Conservation (phyloP, 2,797 vertebrate genomes). For the Delichon dasypus region DNA sequence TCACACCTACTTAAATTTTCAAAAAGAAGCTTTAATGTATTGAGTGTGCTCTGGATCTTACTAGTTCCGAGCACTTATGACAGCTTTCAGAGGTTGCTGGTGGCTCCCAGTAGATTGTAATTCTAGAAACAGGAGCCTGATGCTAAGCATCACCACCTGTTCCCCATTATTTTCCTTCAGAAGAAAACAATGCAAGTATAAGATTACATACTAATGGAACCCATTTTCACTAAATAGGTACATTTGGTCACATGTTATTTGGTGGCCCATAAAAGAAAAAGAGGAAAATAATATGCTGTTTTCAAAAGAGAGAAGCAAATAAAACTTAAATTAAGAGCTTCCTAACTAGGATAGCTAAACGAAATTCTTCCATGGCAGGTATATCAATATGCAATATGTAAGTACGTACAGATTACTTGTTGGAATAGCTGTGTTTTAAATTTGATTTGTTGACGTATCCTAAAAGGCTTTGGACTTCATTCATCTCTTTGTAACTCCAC, state of each 20-base stretch:
- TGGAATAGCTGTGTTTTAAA: slow-evolving; percentile 29
- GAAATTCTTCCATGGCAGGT: background rate
- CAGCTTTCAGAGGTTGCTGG: slow-evolving; percentile 71
- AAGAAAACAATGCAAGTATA: slow-evolving; percentile 77
- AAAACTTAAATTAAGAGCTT: slow-evolving; percentile 41
- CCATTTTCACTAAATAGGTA: slow-evolving; percentile 76
- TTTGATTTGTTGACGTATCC: slow-evolving; percentile 42
- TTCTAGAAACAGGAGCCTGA: slow-evolving; percentile 78
- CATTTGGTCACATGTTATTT: slow-evolving; percentile 75
- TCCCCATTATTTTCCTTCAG: slow-evolving; percentile 73
- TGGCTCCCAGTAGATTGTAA: slow-evolving; percentile 75
- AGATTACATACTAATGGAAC: slow-evolving; percentile 74
- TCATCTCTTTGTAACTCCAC: slow-evolving; percentile 34
- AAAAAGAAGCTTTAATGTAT: slow-evolving; percentile 69
- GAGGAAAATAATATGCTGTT: slow-evolving; percentile 45
- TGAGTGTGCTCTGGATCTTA: slow-evolving; percentile 60
- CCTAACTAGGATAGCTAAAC: slow-evolving; percentile 20
- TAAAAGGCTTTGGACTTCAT: slow-evolving; percentile 39
- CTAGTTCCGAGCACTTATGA: slow-evolving; percentile 67
- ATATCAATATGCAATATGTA: background rate
- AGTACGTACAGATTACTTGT: background rate
- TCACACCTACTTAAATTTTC: slow-evolving; percentile 73
- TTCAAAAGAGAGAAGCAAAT: slow-evolving; percentile 59
- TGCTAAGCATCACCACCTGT: slow-evolving; percentile 73
- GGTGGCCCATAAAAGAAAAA: slow-evolving; percentile 68